These are phyloP conservation scores for Aphis craccivora DNA, from an alignment of 1,140 invertebrate species.

Conservation along the genomic window DNA sequence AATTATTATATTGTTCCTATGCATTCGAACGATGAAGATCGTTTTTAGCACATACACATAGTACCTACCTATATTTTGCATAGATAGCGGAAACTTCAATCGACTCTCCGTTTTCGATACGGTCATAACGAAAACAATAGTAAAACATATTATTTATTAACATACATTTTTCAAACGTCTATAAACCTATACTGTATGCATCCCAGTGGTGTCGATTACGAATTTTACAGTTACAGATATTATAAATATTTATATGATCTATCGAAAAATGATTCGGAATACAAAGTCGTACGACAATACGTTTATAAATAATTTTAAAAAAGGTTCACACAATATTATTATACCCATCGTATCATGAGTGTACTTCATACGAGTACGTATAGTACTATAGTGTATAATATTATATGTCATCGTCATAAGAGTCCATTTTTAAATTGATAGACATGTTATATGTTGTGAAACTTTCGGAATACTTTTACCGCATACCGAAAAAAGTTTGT, in stretches of 20 bases:
- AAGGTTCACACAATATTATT: background rate
- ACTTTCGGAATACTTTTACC: constrained; percentile 1
- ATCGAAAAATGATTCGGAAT: background rate
- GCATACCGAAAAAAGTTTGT: background rate
- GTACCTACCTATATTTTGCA: background rate
- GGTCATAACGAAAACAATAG: background rate
- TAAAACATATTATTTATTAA: background rate
- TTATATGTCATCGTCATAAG: background rate
- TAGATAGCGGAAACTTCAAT: background rate
- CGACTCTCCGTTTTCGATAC: background rate
- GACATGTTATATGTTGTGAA: background rate
- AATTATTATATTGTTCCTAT: no score
- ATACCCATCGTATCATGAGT: background rate
- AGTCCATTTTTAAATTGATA: constrained; percentile 9
- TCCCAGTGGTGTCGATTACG: background rate
- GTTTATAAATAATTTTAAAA: background rate
- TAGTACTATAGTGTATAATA: background rate
- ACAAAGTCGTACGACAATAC: background rate
- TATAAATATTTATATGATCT: background rate
- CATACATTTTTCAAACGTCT: background rate
- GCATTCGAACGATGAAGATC: background rate
- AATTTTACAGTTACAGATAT: background rate
- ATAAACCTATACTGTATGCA: background rate
- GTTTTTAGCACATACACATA: background rate
- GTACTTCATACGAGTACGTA: background rate